Evolutionary conservation across 2,797 vertebrate genomes (phyloP).

Genomic region (Falco concolor): DNA sequence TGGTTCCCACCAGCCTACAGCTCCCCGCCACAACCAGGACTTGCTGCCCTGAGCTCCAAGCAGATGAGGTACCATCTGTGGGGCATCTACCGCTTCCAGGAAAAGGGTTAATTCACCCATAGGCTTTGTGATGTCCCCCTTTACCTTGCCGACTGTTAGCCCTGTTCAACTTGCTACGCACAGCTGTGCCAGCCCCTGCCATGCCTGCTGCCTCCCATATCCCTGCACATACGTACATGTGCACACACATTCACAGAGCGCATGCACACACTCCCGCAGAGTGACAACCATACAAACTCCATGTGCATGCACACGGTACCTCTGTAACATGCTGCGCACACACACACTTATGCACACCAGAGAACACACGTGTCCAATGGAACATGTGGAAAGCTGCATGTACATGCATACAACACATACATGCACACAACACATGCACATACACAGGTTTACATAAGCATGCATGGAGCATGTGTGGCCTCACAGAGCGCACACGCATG

Average conservation of each 20-base stretch:
- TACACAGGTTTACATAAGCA: too few relatives aligned
- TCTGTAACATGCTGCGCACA: rapidly evolving
- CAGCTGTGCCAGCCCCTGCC: neutral
- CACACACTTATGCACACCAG: too few relatives aligned
- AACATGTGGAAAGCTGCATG: neutral
- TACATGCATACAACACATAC: neutral
- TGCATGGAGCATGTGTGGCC: rapidly evolving
- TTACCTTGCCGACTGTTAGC: neutral
- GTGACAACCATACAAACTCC: neutral
- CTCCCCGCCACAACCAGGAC: rapidly evolving
- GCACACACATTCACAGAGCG: neutral
- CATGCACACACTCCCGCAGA: rapidly evolving
- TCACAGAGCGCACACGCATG: neutral
- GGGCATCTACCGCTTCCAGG: neutral
- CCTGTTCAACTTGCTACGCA: neutral
- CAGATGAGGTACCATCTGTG: neutral
- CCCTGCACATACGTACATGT: neutral
- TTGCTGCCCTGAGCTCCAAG: neutral
- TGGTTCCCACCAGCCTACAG: neutral
- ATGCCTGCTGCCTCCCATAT: neutral
- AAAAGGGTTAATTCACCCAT: neutral
- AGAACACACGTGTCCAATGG: rapidly evolving
- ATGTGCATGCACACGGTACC: neutral
- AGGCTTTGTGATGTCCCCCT: neutral
- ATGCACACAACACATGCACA: neutral